These are phyloP conservation scores for Conchocele bisecta DNA, from an alignment of 2,888 invertebrate species.

Conservation along the genomic window DNA sequence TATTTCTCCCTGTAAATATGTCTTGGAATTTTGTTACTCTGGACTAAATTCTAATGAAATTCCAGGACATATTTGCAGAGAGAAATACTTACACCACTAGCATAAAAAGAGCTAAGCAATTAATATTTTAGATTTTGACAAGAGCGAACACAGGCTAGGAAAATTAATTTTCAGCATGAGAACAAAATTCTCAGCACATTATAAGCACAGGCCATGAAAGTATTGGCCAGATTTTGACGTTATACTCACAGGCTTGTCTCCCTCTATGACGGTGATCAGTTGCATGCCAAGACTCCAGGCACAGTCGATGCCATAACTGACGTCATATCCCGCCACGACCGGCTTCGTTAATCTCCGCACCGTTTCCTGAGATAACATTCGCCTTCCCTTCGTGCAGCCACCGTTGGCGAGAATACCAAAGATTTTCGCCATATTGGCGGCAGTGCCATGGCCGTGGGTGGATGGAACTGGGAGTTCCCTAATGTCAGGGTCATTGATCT, in stretches of 20 bases:
- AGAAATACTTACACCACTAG: too few relatives aligned
- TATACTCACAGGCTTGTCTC: constrained; percentile 65
- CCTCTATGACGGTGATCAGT: constrained; percentile 68
- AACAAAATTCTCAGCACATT: too few relatives aligned
- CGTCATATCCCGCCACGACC: constrained; percentile 67
- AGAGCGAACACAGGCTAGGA: not conserved
- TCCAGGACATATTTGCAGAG: too few relatives aligned
- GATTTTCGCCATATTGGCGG: constrained; percentile 66
- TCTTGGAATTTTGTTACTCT: too few relatives aligned
- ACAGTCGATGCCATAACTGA: constrained; percentile 61
- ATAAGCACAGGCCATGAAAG: too few relatives aligned
- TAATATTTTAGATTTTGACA: not conserved
- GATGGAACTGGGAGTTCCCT: constrained; percentile 68
- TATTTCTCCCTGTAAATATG: too few relatives aligned
- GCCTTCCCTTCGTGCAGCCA: constrained; percentile 53
- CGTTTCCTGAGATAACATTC: constrained; percentile 59
- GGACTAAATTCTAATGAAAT: too few relatives aligned
- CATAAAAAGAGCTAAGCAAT: too few relatives aligned
- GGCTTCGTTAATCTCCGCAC: constrained; percentile 64
- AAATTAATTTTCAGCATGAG: too few relatives aligned
- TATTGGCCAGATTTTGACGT: too few relatives aligned
- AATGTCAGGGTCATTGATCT: constrained; percentile 73
- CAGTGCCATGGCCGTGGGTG: constrained; percentile 71
- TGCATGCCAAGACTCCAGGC: constrained; percentile 70
- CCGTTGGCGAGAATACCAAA: constrained; percentile 73